These are phyloP conservation scores for Taenaris catops DNA, from an alignment of 2,888 invertebrate species.

Conservation along the genomic window DNA sequence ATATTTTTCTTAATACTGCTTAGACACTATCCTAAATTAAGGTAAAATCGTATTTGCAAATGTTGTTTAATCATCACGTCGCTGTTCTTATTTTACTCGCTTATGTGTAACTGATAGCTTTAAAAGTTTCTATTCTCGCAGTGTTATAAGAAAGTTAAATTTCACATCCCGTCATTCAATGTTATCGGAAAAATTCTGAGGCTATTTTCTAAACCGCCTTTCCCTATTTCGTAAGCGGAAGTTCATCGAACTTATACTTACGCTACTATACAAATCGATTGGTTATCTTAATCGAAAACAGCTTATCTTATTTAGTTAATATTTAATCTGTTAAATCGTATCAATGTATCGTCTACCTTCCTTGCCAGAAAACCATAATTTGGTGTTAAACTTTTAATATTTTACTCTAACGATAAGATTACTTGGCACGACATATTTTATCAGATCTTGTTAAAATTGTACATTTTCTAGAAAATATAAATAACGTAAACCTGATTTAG, in stretches of 20 bases:
- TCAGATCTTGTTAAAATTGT: too few species aligned
- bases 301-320: slow-evolving; percentile 42
- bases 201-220: slow-evolving; percentile 46
- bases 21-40: neutral
- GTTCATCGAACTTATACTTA: slow-evolving; percentile 65
- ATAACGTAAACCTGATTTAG: too few species aligned
- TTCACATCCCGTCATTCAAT: slow-evolving; percentile 25
- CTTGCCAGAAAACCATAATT: slow-evolving; percentile 9
- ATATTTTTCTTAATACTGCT: slow-evolving; percentile 10
- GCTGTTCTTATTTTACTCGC: neutral
- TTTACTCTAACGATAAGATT: neutral
- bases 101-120: neutral
- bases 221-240: slow-evolving; percentile 59
- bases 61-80: too few species aligned
- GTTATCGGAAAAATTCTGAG: slow-evolving; percentile 35
- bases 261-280: slow-evolving; percentile 41
- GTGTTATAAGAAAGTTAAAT: slow-evolving; percentile 17
- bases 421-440: neutral
- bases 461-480: too few species aligned
- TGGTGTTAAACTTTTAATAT: slow-evolving; percentile 1
- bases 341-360: slow-evolving; percentile 12
- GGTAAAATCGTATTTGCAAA: neutral
- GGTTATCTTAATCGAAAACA: slow-evolving; percentile 51
- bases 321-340: slow-evolving; percentile 35
- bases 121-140: slow-evolving; percentile 16